Evolutionary conservation across 2,113 vertebrate genomes (phyloP).

Genomic region (Tyto alba): DNA sequence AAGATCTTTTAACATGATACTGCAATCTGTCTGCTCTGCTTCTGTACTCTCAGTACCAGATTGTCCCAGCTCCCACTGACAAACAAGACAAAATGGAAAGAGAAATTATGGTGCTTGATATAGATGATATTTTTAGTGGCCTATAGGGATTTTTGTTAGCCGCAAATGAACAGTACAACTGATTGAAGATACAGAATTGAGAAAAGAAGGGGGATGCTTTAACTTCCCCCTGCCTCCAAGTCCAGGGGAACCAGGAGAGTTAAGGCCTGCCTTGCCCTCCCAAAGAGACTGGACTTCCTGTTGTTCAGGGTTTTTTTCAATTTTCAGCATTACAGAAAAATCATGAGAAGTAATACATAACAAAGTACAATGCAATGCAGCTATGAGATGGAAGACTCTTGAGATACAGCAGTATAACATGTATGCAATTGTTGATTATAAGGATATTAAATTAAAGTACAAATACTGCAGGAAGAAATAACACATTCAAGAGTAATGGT

Average conservation of each 20-base stretch:
- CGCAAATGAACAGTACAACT: not conserved
- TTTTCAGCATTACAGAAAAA: not conserved
- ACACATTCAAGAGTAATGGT: not conserved
- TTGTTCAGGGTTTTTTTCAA: accelerated
- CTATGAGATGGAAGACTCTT: not conserved
- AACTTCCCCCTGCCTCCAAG: accelerated
- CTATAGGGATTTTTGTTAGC: not conserved
- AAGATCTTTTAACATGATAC: not conserved
- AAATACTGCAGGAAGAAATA: not conserved
- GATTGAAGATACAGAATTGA: not conserved
- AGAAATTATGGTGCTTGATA: not conserved
- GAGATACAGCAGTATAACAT: not conserved
- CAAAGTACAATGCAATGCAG: not conserved
- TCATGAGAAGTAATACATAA: not conserved
- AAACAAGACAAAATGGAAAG: not conserved
- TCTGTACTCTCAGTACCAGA: not conserved
- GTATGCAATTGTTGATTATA: not conserved
- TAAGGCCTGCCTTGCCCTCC: not conserved
- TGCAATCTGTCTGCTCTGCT: not conserved
- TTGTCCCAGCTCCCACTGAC: not conserved
- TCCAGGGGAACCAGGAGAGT: not conserved
- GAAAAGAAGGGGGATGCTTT: not conserved
- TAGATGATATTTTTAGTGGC: not conserved
- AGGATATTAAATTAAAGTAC: not conserved
- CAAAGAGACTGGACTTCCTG: not conserved